Evolutionary conservation across 2,113 vertebrate genomes (phyloP), one percentile per base, ranked within the genome.

Genomic region (Trematocara macrostoma): DNA sequence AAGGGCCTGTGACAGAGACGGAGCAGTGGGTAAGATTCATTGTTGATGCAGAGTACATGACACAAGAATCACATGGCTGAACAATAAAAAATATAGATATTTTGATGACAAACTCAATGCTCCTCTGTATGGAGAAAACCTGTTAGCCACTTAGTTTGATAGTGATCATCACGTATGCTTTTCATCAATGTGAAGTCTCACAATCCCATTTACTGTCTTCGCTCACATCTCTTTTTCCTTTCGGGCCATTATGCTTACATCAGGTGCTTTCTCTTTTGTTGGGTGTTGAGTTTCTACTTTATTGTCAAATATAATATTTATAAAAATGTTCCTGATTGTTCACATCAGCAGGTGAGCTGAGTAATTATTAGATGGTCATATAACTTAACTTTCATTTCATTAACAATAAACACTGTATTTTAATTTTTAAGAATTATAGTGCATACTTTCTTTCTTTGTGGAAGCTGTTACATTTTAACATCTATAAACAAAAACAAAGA

Each of bases 1-100:
- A 94, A 89, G 79, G 95, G 93, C 85, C 97, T 97, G 91, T 14
- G 83, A 90, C 11, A 89, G 20, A 93, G 35, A 92, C 9, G 49
- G 9, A 84, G 14, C 4, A 67, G 11, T 2, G 38, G 9, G 49
- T 84, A 5, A 93, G 47, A 55, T 15, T 69, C 5, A 71, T 7
- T 20, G 40, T 4, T 34, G 6, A 26, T n/a, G 34, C 49, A 53
- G 23, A 31, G 42, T 29, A 49, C 69, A 74, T 11, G 5, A 76
- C 69, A 74, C 2, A 45, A 76, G 42, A 18, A 51, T 51, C 26
- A 51, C 8, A n/a, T 76, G 45, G 47, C 26, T 5, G 1, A 49
- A 51, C 45, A 51, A 49, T 5, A 31, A 29, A 31, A 11, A 23
- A 76, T 11, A 11, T 35, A 6, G 7, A 76, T 5, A 49, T 76